Conservation (phyloP, 92 coral and sea anemone species). For the Palythoa grandis region DNA sequence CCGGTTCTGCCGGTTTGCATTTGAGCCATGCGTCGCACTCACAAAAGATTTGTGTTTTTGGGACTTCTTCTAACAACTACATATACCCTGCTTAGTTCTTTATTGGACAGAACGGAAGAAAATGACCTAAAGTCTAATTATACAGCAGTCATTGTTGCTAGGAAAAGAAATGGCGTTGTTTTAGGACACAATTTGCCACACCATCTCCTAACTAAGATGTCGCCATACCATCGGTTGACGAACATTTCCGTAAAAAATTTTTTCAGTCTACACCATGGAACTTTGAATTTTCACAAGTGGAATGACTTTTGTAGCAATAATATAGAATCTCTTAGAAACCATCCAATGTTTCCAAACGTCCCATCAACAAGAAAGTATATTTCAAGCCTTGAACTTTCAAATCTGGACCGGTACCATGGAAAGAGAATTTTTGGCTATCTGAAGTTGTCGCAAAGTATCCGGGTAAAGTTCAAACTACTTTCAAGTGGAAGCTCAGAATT, state of each 20-base stretch:
- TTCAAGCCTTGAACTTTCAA: constrained; percentile 51
- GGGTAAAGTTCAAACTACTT: constrained; percentile 57
- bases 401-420: constrained; percentile 56
- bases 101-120: background rate
- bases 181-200: background rate
- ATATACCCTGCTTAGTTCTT: background rate
- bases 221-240: background rate
- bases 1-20: background rate
- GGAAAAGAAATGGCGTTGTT: constrained; percentile 20
- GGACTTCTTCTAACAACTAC: background rate
- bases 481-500: constrained; percentile 79
- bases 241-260: background rate
- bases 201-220: background rate
- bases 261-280: constrained; percentile 8
- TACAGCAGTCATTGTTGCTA: constrained; percentile 21
- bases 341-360: constrained; percentile 79
- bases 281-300: constrained; percentile 83
- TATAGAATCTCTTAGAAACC: constrained; percentile 62
- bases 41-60: background rate
- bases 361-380: constrained; percentile 64
- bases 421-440: constrained; percentile 88
- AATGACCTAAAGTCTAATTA: background rate
- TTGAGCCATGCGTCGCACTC: too few relatives aligned
- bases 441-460: constrained; percentile 47
- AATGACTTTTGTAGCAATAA: constrained; percentile 75